A percentile compares a stretch with the other conserved stretches of the same genome.
Conservation (phyloP, 2,888 invertebrate species). For the Mesochorus sp. region DNA sequence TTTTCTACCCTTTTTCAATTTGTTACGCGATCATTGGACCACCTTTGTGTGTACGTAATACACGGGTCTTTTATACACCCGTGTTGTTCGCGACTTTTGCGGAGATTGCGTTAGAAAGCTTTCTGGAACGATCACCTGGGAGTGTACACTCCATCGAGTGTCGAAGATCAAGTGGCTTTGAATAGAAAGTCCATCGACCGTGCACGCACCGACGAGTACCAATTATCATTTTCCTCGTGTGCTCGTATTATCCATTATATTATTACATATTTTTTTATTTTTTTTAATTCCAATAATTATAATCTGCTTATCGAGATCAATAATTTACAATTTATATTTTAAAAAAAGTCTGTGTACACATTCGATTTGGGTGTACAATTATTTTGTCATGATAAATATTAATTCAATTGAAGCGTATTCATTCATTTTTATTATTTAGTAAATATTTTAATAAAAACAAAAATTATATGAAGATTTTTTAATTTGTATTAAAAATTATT, state of each 20-base stretch:
- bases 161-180: constrained; percentile 23
- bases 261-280: too few species aligned
- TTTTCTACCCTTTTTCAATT: not conserved
- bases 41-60: not conserved
- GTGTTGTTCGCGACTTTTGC: not conserved
- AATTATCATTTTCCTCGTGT: not conserved
- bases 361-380: too few species aligned
- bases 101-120: constrained; percentile 25
- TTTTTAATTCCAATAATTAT: too few species aligned
- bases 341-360: too few species aligned
- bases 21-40: constrained; percentile 16
- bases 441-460: too few species aligned
- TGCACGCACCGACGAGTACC: constrained; percentile 6
- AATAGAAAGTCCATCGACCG: constrained; percentile 44
- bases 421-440: not conserved
- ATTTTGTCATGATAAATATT: not conserved
- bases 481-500: not conserved
- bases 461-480: too few species aligned
- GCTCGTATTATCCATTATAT: not conserved
- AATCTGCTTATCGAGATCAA: too few species aligned
- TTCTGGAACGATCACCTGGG: not conserved
- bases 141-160: constrained; percentile 1
- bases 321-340: too few species aligned
- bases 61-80: not conserved
- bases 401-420: not conserved